Conservation (phyloP, 2,888 invertebrate species). For the Pristionchus fissidentatus region DNA sequence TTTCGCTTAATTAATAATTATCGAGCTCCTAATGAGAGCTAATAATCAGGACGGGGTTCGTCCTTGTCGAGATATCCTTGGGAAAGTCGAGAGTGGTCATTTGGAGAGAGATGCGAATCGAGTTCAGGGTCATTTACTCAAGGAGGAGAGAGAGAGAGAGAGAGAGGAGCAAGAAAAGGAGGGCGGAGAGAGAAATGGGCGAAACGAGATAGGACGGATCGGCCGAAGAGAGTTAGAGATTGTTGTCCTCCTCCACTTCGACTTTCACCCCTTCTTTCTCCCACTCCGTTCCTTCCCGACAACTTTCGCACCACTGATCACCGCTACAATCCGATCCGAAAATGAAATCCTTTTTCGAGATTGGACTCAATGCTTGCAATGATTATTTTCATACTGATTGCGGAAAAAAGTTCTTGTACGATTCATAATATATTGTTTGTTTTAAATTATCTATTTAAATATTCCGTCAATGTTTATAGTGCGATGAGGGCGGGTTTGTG, state of each 20-base stretch:
- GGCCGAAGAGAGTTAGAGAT: neutral
- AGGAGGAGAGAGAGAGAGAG: slow-evolving; percentile 1
- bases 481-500: slow-evolving; percentile 10
- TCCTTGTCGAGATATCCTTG: neutral
- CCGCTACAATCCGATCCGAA: no score
- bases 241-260: neutral
- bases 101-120: slow-evolving; percentile 20
- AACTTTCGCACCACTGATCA: no score
- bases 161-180: slow-evolving; percentile 54
- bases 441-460: neutral
- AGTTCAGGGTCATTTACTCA: slow-evolving; percentile 35
- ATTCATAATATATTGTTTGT: neutral
- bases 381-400: neutral
- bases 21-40: no score
- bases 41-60: no score
- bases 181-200: slow-evolving; percentile 48
- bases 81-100: neutral
- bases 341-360: neutral
- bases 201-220: slow-evolving; percentile 38
- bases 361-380: neutral
- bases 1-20: no score
- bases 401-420: no score
- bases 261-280: neutral
- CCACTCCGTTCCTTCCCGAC: no score
- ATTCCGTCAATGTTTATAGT: no score